Evolutionary conservation across 2,797 vertebrate genomes (phyloP).

Genomic region (Cheirogaleus major): DNA sequence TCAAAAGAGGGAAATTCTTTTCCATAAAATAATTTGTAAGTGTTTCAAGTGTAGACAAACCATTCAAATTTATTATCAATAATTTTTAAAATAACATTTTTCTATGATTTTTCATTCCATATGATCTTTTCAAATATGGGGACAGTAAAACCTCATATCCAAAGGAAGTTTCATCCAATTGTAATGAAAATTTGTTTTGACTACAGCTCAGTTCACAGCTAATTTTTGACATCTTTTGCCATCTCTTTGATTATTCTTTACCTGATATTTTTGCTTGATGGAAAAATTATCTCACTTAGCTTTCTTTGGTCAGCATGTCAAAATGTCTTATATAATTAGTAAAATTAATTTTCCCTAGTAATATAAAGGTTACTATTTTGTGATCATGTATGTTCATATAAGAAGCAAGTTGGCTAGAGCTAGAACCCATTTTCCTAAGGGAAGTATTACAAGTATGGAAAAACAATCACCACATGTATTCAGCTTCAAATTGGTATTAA

Average conservation of each 20-base stretch:
- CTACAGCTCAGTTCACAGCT: not conserved
- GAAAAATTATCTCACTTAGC: conserved; percentile 24
- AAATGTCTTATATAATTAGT: not conserved
- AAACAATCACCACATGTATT: no score
- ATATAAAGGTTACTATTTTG: not conserved
- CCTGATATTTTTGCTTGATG: not conserved
- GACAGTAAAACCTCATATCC: not conserved
- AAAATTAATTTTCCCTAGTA: conserved; percentile 3
- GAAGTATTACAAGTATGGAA: no score
- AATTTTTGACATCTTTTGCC: conserved; percentile 16
- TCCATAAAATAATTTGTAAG: not conserved
- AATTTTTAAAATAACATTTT: conserved; percentile 10
- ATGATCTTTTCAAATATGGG: not conserved
- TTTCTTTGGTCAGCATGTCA: not conserved
- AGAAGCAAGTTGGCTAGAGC: not conserved
- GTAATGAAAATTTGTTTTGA: conserved; percentile 54
- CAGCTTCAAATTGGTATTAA: no score
- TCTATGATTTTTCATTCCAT: not conserved
- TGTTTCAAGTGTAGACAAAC: not conserved
- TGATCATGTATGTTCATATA: not conserved
- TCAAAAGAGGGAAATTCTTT: not conserved
- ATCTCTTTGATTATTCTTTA: conserved; percentile 40
- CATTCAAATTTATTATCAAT: not conserved
- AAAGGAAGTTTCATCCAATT: not conserved
- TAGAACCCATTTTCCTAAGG: no score